These are phyloP conservation scores for Channallabes apus DNA, from an alignment of 2,797 vertebrate species.

Conservation along the genomic window DNA sequence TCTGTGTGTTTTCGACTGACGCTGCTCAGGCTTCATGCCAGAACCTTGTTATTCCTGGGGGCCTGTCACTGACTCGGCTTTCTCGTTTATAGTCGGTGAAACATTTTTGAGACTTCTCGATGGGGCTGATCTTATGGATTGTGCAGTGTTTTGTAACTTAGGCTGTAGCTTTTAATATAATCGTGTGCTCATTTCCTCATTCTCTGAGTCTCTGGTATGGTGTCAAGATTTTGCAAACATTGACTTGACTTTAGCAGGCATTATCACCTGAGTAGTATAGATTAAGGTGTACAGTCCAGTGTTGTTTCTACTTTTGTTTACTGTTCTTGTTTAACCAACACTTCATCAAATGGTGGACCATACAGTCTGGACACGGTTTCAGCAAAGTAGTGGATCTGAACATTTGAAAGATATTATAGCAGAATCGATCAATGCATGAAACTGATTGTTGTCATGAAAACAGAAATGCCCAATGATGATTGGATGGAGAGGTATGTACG, in stretches of 20 bases:
- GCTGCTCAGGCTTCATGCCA: slow-evolving; percentile 22
- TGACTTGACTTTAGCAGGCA: background rate
- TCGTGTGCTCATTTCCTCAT: background rate
- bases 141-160: slow-evolving; percentile 7
- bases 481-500: background rate
- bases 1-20: slow-evolving; percentile 21
- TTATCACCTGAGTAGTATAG: background rate
- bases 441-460: background rate
- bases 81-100: slow-evolving; percentile 4
- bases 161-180: background rate
- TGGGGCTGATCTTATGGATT: background rate
- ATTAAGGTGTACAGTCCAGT: slow-evolving; percentile 17
- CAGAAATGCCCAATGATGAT: background rate
- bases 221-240: background rate
- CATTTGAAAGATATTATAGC: background rate
- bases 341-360: background rate
- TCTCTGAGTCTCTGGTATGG: background rate
- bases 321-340: background rate
- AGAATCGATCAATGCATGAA: background rate
- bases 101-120: background rate
- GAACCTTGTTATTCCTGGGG: slow-evolving; percentile 1
- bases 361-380: no score
- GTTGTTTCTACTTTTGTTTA: slow-evolving; percentile 22
- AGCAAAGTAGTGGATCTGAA: background rate
- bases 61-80: slow-evolving; percentile 14